Evolutionary conservation across 2,797 vertebrate species (phyloP).

Genomic region (Cossypha heuglini): DNA sequence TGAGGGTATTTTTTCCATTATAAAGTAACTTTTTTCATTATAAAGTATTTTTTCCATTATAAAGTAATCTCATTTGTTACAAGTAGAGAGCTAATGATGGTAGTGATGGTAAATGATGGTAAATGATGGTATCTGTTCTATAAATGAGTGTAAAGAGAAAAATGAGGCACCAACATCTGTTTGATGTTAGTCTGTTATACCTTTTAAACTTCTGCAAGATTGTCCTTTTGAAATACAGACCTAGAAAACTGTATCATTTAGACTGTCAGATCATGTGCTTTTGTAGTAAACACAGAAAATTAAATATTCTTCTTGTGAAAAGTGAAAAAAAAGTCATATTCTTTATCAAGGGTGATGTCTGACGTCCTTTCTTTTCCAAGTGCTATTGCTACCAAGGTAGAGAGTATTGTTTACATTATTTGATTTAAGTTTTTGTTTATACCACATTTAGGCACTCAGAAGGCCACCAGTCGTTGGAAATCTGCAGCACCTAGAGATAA

Average conservation of each 20-base stretch:
- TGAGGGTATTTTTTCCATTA: not conserved
- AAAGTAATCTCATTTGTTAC: not conserved
- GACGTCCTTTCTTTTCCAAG: not conserved
- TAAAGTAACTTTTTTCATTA: not conserved
- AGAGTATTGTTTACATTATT: not conserved
- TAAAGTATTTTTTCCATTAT: not conserved
- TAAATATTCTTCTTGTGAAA: not conserved
- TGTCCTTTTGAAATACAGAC: not conserved
- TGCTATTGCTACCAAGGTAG: not conserved
- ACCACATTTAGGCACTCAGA: not conserved
- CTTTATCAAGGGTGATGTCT: not conserved
- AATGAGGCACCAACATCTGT: not conserved
- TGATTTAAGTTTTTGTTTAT: not conserved
- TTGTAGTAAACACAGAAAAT: not conserved
- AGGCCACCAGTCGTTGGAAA: not conserved
- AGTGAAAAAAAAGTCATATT: not conserved
- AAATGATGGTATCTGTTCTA: not conserved
- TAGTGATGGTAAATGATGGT: no score
- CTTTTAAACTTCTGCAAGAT: not conserved
- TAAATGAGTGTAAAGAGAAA: not conserved
- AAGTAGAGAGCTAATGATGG: not conserved
- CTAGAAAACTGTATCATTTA: not conserved
- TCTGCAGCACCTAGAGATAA: not conserved
- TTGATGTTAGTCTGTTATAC: not conserved
- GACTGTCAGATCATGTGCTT: not conserved